Conservation (phyloP, 2,797 vertebrate species). For the Chaetophractus vellerosus region DNA sequence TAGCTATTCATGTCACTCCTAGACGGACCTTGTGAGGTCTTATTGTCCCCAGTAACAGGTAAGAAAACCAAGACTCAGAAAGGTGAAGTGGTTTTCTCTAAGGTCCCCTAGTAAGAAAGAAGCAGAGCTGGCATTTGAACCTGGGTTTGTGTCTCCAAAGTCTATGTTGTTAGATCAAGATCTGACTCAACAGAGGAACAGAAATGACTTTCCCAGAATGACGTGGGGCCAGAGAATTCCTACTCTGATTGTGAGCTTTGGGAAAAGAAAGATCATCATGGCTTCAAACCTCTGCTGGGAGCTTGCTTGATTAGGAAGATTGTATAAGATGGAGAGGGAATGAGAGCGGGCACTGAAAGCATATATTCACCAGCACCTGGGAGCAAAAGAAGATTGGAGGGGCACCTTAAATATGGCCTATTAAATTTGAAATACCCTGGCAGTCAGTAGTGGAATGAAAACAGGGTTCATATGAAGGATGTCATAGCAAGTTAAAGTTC, state of each 20-base stretch:
- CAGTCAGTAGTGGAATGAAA: conserved; percentile 21
- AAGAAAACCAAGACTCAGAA: background rate
- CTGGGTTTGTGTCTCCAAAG: background rate
- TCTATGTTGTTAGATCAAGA: background rate
- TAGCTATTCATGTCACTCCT: background rate
- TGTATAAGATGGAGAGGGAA: background rate
- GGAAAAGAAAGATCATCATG: background rate
- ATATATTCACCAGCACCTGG: background rate
- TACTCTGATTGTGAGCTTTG: background rate
- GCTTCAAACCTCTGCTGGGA: fast-evolving
- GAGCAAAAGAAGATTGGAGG: background rate
- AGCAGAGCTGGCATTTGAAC: background rate
- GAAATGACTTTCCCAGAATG: fast-evolving
- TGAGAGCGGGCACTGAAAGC: background rate
- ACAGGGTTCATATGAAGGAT: background rate
- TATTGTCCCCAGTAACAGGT: background rate
- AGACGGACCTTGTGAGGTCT: background rate
- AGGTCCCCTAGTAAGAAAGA: background rate
- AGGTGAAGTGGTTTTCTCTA: background rate
- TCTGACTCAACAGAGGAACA: background rate
- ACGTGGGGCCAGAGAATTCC: background rate
- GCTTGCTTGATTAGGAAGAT: background rate
- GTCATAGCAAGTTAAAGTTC: conserved; percentile 50
- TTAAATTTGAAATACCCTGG: background rate
- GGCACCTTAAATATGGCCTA: background rate